A percentile compares a stretch with the other conserved stretches of the same genome.
phyloP scores from a whole-genome alignment of 2,888 invertebrate species.

The Tricholauxania praeusta region DNA sequence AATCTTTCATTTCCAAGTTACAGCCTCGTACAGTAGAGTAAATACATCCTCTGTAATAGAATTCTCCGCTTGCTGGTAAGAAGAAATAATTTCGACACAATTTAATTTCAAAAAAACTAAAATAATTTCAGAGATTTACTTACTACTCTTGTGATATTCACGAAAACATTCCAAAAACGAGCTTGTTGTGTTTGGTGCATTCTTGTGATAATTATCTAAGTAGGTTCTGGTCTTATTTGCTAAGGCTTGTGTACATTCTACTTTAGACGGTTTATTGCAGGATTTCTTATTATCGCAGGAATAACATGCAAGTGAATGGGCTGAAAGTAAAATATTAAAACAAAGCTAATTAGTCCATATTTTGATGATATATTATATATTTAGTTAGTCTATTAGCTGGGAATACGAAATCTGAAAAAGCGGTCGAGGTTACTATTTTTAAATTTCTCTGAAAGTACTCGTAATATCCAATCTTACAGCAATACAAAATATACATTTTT shows the following conservation, averaged over 20 bases:
- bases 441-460: too few species aligned
- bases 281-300: slow-evolving; percentile 41
- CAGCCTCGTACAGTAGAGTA: slow-evolving; percentile 41
- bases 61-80: slow-evolving; percentile 30
- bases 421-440: too few species aligned
- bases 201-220: slow-evolving; percentile 45
- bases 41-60: slow-evolving; percentile 46
- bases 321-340: slow-evolving; percentile 30
- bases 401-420: too few species aligned
- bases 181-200: slow-evolving; percentile 40
- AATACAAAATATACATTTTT: too few species aligned
- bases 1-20: slow-evolving; percentile 31
- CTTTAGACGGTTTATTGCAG: slow-evolving; percentile 45
- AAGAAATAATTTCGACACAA: too few species aligned
- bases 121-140: too few species aligned
- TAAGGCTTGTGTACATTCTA: slow-evolving; percentile 46
- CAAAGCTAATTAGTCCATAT: too few species aligned
- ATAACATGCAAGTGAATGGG: slow-evolving; percentile 46
- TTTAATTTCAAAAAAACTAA: too few species aligned
- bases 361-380: too few species aligned
- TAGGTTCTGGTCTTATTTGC: slow-evolving; percentile 45
- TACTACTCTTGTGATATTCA: slow-evolving; percentile 40
- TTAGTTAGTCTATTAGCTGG: too few species aligned
- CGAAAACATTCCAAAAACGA: slow-evolving; percentile 39
- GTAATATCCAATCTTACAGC: too few species aligned